A percentile compares a stretch with the other conserved stretches of the same genome.
Evolutionary conservation across 2,113 vertebrate species (phyloP).

Genomic region (Chrysemys picta): DNA sequence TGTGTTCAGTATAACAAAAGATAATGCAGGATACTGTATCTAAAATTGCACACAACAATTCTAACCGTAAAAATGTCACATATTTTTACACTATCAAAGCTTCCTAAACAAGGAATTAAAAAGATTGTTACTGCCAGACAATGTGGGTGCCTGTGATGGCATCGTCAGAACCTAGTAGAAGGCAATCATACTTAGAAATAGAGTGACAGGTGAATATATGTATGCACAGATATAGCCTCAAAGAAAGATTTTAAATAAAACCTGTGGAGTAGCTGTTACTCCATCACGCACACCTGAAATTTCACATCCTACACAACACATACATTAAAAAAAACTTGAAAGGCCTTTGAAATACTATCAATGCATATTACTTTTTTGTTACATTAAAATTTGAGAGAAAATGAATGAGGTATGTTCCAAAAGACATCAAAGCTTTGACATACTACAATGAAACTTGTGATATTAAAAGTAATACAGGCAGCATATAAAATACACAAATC

Average conservation of each 20-base stretch:
- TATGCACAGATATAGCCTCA: slow-evolving; percentile 5
- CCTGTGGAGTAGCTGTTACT: slow-evolving; percentile 3
- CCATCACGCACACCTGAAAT: slow-evolving; percentile 25
- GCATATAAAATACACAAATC: neutral
- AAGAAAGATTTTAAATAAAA: slow-evolving; percentile 41
- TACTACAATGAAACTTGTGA: neutral
- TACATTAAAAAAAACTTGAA: slow-evolving; percentile 24
- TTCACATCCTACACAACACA: slow-evolving; percentile 48
- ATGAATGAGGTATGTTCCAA: neutral
- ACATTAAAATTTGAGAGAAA: neutral
- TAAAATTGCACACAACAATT: neutral
- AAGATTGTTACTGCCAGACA: slow-evolving; percentile 38
- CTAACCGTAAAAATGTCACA: neutral
- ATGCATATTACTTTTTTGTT: neutral
- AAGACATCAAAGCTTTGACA: slow-evolving; percentile 21
- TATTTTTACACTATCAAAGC: slow-evolving; percentile 18
- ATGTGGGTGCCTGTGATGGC: neutral
- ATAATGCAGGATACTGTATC: neutral
- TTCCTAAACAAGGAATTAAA: slow-evolving; percentile 46
- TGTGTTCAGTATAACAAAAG: neutral
- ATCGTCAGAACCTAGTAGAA: slow-evolving; percentile 54
- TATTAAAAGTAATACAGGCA: neutral
- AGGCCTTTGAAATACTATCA: slow-evolving; percentile 55
- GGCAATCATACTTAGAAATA: slow-evolving; percentile 46
- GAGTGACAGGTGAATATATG: slow-evolving; percentile 49